Evolutionary conservation across 1,140 invertebrate species (phyloP), one percentile per base, ranked within the genome.

Genomic region (Diorhabda sublineata): DNA sequence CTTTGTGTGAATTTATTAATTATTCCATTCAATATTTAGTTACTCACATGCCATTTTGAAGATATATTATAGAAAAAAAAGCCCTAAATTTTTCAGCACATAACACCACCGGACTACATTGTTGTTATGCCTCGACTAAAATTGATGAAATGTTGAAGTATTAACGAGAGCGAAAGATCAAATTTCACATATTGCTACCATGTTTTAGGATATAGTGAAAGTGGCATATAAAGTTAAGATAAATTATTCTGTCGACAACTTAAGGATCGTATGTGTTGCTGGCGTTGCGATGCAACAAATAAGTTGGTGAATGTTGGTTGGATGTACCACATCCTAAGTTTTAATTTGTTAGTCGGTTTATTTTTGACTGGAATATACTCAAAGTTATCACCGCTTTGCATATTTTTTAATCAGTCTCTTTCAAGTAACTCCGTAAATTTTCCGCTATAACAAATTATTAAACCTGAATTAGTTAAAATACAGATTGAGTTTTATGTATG

Each of bases 121-220:
- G n/a, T 52, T n/a, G 47, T 52, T 52, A 52, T 52, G 6, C 6
- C 47, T 52, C 47, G n/a, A 52, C 47, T 52, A 8, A 6, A 52
- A 6, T 52, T 62, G 61, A 62, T 62, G 42, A 45, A 62, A 44
- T 11, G 61, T 4, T 62, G 61, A 62, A 44, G 45, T 44, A n/a
- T 62, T 62, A 62, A 62, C 44, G 61, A 62, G 44, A 11, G 61
- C 26, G 61, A n/a, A 62, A 62, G 61, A 62, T 62, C 42, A n/a
- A n/a, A 47, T 42, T 62, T 62, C 61, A 62, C 61, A 62, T 62
- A 62, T 62, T 62, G 61, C 61, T 62, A 44, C 42, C 61, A 62
- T 42, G 11, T 44, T 44, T 43, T 44, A 11, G 7, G 45, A 3
- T 45, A 8, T 5, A 45, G 44, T 44, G 8, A 45, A 43, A 62